phyloP scores from a whole-genome alignment of 1,140 invertebrate genomes.

The Lucilia cuprina region DNA sequence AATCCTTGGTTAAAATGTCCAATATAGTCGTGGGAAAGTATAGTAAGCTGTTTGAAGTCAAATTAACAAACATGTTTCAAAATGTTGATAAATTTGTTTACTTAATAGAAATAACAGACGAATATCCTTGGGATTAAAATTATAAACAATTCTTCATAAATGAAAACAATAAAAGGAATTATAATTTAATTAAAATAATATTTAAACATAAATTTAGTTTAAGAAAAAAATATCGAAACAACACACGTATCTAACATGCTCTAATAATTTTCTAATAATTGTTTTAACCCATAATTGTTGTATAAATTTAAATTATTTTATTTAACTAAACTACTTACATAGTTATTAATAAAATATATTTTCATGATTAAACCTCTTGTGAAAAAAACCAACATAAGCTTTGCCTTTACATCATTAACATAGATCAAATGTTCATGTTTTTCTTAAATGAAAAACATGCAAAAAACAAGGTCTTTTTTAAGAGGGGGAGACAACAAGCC shows the following conservation, averaged over 20 bases:
- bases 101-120: too few species aligned
- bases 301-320: too few species aligned
- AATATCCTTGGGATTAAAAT: too few species aligned
- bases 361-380: not conserved
- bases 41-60: too few species aligned
- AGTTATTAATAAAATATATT: not conserved
- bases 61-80: too few species aligned
- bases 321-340: not conserved
- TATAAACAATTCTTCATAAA: too few species aligned
- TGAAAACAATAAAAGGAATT: too few species aligned
- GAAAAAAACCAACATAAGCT: not conserved
- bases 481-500: not conserved
- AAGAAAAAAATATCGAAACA: not conserved
- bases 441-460: not conserved
- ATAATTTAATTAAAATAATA: too few species aligned
- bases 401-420: not conserved
- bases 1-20: not conserved
- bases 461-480: not conserved
- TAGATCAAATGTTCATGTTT: not conserved
- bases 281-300: not conserved
- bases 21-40: too few species aligned
- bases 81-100: too few species aligned
- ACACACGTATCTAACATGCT: conserved; percentile 2
- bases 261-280: not conserved
- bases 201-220: too few species aligned